Evolutionary conservation across 2,797 vertebrate genomes (phyloP), one percentile per base, ranked within the genome.

Genomic region (Eulemur mongoz): DNA sequence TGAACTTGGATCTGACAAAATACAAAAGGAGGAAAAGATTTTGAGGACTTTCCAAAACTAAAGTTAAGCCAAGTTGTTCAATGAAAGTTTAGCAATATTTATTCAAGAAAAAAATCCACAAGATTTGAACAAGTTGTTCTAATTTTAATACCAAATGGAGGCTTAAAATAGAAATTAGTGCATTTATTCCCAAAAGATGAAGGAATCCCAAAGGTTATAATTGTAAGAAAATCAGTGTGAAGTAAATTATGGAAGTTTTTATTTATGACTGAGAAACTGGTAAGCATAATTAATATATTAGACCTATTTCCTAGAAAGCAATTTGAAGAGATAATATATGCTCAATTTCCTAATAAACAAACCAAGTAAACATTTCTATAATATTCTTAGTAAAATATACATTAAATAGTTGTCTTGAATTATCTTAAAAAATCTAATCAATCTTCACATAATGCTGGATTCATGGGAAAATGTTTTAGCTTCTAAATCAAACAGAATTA

Each of bases 61-160:
- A 93, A 92, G 25, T 79, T 91, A 95, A 95, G 94, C 69, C 91
- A 97, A 93, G 40, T 69, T 93, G 82, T 94, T 96, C 32, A 83
- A 73, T 85, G 67, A 89, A 87, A 94, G 72, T 96, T 95, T 84
- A 96, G 95, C 79, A 97, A 96, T 93, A 93, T 88, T 91, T 93
- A 91, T 35, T 83, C 75, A 91, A 95, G 96, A 97, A 94, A 97
- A 97, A 97, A 97, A 96, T 75, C 22, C 35, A 67, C 20, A 89
- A 2, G 30, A 87, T 83, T 81, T 89, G 89, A 97, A 96, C 61
- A 97, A 96, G 27, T 93, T 95, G 73, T 94, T 95, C 96, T 95
- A 96, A 98, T 96, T 97, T 97, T 97, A 97, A 95, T 90, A 97
- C 80, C 75, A 76, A 94, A 82, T 89, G 18, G 40, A 95, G 45